Conservation (phyloP, 1,140 invertebrate genomes). For the Elymnias hypermnestra region DNA sequence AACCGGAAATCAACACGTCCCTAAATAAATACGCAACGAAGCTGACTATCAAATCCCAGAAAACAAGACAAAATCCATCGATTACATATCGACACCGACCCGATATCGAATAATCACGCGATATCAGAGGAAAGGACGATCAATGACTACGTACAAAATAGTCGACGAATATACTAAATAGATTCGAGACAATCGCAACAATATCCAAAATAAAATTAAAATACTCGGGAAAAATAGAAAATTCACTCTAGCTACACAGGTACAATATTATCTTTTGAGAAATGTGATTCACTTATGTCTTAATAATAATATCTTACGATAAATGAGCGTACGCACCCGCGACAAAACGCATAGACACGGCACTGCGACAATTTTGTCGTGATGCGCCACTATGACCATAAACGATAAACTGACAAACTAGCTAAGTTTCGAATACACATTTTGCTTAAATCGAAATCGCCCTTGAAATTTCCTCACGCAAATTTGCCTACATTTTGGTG, state of each 20-base stretch:
- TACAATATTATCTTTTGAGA: conserved; percentile 57
- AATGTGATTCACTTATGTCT: conserved; percentile 68
- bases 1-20: conserved; percentile 17
- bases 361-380: conserved; percentile 19
- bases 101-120: neutral
- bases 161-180: conserved; percentile 3
- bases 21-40: conserved; percentile 17
- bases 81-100: too few relatives aligned
- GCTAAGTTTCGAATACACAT: conserved; percentile 59
- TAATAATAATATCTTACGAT: conserved; percentile 48
- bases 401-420: conserved; percentile 59
- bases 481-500: neutral
- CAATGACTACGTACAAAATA: conserved; percentile 7
- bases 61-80: conserved; percentile 11
- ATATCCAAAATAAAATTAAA: conserved; percentile 47
- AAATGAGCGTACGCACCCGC: conserved; percentile 35
- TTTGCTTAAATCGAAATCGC: conserved; percentile 55
- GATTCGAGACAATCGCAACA: conserved; percentile 37
- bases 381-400: conserved; percentile 26
- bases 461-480: conserved; percentile 9
- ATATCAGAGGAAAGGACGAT: conserved; percentile 14
- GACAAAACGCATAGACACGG: conserved; percentile 13
- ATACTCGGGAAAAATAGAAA: conserved; percentile 37
- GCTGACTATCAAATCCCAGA: conserved; percentile 12
- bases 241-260: conserved; percentile 73